Evolutionary conservation across 2,113 vertebrate genomes (phyloP).

Genomic region (Mus spicilegus): DNA sequence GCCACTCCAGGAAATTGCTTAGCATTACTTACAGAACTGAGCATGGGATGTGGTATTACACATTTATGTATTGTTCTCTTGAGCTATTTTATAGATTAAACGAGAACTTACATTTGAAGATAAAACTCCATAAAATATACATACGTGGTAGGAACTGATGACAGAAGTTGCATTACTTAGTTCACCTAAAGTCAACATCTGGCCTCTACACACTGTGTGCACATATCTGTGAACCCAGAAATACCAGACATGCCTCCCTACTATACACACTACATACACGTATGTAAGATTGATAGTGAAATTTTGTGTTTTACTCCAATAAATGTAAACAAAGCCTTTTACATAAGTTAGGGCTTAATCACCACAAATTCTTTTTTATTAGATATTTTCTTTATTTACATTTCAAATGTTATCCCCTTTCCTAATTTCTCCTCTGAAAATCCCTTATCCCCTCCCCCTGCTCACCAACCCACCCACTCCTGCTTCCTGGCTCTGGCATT

Average conservation of each 20-base stretch:
- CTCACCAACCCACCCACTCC: too few species aligned
- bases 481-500: too few species aligned
- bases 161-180: background rate
- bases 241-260: background rate
- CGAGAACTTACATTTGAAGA: background rate
- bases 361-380: background rate
- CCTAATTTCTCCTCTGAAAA: too few species aligned
- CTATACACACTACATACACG: background rate
- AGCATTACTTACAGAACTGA: background rate
- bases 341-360: background rate
- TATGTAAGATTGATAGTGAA: background rate
- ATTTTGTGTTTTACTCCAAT: constrained; percentile 24
- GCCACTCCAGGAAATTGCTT: background rate
- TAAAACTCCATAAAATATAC: background rate
- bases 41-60: background rate
- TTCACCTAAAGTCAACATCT: background rate
- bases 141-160: background rate
- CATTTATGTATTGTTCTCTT: background rate
- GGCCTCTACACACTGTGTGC: background rate
- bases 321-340: constrained; percentile 19
- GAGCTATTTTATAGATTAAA: background rate
- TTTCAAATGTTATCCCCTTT: too few species aligned
- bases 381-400: too few species aligned
- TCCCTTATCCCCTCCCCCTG: too few species aligned
- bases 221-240: background rate